A percentile compares a stretch with the other conserved stretches of the same genome.
Evolutionary conservation across 2,888 invertebrate species (phyloP).

Genomic region (Platycheirus rosarum): DNA sequence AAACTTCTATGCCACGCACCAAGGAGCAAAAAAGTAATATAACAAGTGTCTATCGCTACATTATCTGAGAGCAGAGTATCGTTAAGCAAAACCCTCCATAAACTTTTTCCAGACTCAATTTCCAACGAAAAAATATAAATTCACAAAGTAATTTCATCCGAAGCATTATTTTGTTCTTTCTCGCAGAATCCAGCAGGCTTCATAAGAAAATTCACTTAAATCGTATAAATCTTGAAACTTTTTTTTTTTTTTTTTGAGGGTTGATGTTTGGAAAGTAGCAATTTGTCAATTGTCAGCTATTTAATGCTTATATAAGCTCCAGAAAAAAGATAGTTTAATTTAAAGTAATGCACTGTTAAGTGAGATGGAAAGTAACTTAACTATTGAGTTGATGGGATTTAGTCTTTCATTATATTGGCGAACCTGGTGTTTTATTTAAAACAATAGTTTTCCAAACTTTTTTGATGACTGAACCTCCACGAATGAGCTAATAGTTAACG

Average conservation of each 20-base stretch:
- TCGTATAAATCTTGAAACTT: conserved; percentile 26
- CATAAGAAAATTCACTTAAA: conserved; percentile 28
- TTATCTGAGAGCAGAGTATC: background rate
- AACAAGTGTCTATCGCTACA: background rate
- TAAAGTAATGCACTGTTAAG: too few relatives aligned
- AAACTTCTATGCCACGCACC: background rate
- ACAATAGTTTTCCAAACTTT: too few relatives aligned
- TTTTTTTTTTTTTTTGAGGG: conserved; percentile 6
- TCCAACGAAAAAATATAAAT: conserved; percentile 12
- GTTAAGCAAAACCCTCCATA: background rate
- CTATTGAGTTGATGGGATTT: too few relatives aligned
- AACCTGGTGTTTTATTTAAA: too few relatives aligned
- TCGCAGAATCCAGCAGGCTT: background rate
- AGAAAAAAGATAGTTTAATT: too few relatives aligned
- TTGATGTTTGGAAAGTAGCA: background rate
- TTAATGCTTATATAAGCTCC: background rate
- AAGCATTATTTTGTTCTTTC: conserved; percentile 36
- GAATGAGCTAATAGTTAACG: too few relatives aligned
- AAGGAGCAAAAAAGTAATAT: background rate
- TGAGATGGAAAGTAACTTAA: too few relatives aligned
- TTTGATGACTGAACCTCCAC: too few relatives aligned
- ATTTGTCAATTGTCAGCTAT: conserved; percentile 1
- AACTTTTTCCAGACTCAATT: conserved; percentile 5
- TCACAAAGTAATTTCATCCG: conserved; percentile 38
- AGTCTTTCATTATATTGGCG: too few relatives aligned